Conservation (phyloP, 2,113 vertebrate genomes). For the Gila orcuttii region DNA sequence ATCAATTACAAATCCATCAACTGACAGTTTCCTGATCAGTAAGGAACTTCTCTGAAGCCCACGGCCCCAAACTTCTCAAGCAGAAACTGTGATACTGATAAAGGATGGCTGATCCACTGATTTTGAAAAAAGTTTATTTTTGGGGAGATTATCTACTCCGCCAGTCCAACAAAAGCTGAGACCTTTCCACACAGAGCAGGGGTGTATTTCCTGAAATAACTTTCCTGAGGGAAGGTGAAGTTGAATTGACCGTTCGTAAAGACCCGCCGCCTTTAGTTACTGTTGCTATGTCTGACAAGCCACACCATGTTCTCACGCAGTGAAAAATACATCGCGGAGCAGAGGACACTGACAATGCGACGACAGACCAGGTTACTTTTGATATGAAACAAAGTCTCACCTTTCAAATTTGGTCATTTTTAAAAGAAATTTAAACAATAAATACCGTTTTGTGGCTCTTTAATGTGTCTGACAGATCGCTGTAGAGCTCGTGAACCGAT, state of each 20-base stretch:
- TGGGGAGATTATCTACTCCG: slow-evolving; percentile 10
- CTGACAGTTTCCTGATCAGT: slow-evolving; percentile 11
- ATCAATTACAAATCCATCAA: neutral
- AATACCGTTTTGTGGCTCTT: too few species aligned
- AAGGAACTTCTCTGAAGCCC: neutral
- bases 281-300: too few species aligned
- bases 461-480: too few species aligned
- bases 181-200: neutral
- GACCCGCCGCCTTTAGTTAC: too few species aligned
- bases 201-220: neutral
- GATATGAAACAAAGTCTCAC: too few species aligned
- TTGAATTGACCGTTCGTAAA: neutral
- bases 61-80: neutral
- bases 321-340: too few species aligned
- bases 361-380: too few species aligned
- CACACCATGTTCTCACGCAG: too few species aligned
- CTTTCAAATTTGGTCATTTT: too few species aligned
- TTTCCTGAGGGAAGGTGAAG: neutral
- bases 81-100: slow-evolving; percentile 18
- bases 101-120: slow-evolving; percentile 5
- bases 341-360: too few species aligned
- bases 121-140: neutral
- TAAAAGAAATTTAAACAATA: too few species aligned
- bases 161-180: slow-evolving; percentile 19
- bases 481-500: too few species aligned